Evolutionary conservation across 2,797 vertebrate species (phyloP).

Genomic region (Acanthurus lineatus): DNA sequence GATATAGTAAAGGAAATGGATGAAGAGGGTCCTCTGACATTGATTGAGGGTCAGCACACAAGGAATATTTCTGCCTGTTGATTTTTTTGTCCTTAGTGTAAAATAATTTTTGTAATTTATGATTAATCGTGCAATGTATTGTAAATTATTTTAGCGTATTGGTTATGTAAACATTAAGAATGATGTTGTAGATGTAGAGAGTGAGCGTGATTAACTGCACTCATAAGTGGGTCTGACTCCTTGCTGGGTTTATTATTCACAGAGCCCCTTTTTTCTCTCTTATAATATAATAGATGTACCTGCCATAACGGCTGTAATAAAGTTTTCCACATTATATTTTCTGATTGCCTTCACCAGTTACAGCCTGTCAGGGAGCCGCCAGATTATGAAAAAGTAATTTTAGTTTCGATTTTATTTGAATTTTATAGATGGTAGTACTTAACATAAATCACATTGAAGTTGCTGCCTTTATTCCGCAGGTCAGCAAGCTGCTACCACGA

Average conservation of each 20-base stretch:
- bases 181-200: neutral
- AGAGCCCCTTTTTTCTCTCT: neutral
- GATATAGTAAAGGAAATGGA: neutral
- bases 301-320: constrained; percentile 30
- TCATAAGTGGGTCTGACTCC: constrained; percentile 24
- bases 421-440: constrained; percentile 19
- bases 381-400: constrained; percentile 9
- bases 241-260: constrained; percentile 22
- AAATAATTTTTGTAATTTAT: neutral
- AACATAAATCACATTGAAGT: constrained; percentile 30
- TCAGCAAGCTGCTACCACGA: constrained; percentile 20
- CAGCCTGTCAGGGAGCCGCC: neutral
- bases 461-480: constrained; percentile 28
- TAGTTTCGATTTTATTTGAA: constrained; percentile 22
- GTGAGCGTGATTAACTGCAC: constrained; percentile 18
- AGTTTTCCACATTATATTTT: constrained; percentile 47
- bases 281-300: constrained; percentile 32
- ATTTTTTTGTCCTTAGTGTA: neutral
- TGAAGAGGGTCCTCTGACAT: neutral
- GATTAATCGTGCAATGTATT: neutral
- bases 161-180: constrained; percentile 19
- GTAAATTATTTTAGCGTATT: neutral
- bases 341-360: constrained; percentile 41
- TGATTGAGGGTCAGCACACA: neutral
- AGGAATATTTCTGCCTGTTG: neutral